These are phyloP conservation scores for Eudyptes chrysolophus DNA, from an alignment of 2,113 vertebrate genomes.

Conservation along the genomic window DNA sequence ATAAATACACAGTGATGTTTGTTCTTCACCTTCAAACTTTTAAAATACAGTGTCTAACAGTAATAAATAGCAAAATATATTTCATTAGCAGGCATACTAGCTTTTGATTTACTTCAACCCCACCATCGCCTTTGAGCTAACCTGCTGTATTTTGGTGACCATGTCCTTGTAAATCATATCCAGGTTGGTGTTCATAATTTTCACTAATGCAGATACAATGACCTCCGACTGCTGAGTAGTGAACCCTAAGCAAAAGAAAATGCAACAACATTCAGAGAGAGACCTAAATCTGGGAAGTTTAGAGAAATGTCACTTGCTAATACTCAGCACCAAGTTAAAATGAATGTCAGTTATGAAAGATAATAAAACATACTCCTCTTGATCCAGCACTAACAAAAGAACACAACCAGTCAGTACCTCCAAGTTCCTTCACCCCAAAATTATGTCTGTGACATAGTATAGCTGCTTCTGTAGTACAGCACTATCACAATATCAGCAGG, in stretches of 20 bases:
- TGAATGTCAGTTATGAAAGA: background rate
- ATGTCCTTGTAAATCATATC: conserved; percentile 88
- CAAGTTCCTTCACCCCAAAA: background rate
- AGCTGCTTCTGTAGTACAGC: background rate
- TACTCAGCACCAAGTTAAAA: background rate
- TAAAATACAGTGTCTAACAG: background rate
- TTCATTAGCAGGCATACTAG: background rate
- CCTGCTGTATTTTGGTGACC: conserved; percentile 95
- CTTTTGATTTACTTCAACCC: background rate
- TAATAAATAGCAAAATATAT: background rate
- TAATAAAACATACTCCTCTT: background rate
- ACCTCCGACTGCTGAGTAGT: conserved; percentile 87
- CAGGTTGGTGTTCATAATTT: conserved; percentile 86
- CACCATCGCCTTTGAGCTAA: conserved; percentile 35
- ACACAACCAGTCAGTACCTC: background rate
- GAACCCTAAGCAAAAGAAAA: conserved; percentile 80
- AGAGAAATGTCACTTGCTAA: background rate
- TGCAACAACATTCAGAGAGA: background rate
- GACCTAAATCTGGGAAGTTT: background rate
- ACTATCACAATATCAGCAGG: background rate
- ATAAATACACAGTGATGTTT: background rate
- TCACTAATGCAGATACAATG: conserved; percentile 83
- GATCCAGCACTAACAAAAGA: background rate
- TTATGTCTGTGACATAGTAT: background rate
- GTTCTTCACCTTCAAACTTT: background rate